Evolutionary conservation across 2,888 invertebrate genomes (phyloP), one percentile per base, ranked within the genome.

Genomic region (Cheilosia variabilis): DNA sequence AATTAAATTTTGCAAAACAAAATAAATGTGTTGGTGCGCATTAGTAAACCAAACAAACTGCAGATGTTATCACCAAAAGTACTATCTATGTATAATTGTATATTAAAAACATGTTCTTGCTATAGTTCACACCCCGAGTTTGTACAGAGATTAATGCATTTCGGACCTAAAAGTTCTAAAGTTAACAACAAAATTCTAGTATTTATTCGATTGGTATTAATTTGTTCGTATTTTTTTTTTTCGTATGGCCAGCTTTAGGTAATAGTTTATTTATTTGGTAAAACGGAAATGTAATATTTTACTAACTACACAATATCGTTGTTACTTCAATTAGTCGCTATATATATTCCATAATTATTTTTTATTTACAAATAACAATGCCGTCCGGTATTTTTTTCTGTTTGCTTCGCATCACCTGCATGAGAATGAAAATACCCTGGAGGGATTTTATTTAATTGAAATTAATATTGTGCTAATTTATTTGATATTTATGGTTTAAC

Each of bases 31-130:
- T 78, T 63, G 34, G 83, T 84, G 83, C 83, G 53, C 75, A 45
- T 84, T 75, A 75, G 45, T 83, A 79, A 73, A 83, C 63, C 79
- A 79, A 84, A 78, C 73, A 78, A 83, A 69, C 63, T 84, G 83
- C 83, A 84, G 73, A 63, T 79, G 83, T 69, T 63, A 69, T 75
- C 43, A 84, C 55, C 13, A 65, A 69, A 37, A 53, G 9, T 22
- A 68, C 52, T 68, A 69, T 37, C 75, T 79, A 71, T 55, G 10
- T 52, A 43, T 47, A 24, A 24, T 6, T 27, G 6, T 27, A 17
- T 15, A 45, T 17, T 37, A 13, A 37, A 45, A 31, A 31, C 2
- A 15, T 68, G 37, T 72, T 65, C 19, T 58, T 9, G 52, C 83
- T 79, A 84, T 63, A n/a, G 10, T 73, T 58, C 71, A 79, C 73